Base-by-base conservation (phyloP, 2,888 invertebrate genomes). In the Aporophyla lueneburgensis region DNA sequence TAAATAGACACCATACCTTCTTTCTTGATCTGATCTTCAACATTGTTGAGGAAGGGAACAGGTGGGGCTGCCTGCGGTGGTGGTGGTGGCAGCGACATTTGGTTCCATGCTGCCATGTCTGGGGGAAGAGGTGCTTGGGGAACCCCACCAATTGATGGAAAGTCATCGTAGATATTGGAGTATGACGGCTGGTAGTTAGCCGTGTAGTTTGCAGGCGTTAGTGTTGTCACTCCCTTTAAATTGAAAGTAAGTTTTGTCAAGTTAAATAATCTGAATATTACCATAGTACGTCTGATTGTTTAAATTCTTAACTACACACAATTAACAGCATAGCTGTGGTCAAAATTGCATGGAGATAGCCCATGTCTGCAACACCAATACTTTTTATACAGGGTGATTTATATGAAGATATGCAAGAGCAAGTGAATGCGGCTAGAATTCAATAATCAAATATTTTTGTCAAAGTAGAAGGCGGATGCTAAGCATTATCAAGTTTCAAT, bases 11-110 rank as follows among this genome's bases (percentile, higher is more conserved):
- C 1, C 89, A 83, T 93, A 97, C 97, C 97, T 93, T 97, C 97
- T 93, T 97, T 97, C 86, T 97, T 97, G 24, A 96, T 93, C 83
- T 97, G 96, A 71, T 97, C 97, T 86, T 95, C 97, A 69, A 94
- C 92, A 83, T 94, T 95, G 76, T 91, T 93, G 19, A 93, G 87
- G 62, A 92, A 89, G 0, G 91, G 89, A 19, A 91, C 89, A 0
- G 93, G 90, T 16, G 91, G 91, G 0, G 89, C 89, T 2, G 73
- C 43, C n/a, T 91, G 91, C 0, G 92, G 86, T 12, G 87, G 87
- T 4, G 92, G 91, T 0, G 95, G 95, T 0, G 95, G 96, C 51
- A 96, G 87, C 0, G 95, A 94, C 94, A 95, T 94, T 83, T 96
- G 96, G 83, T 95, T 96, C 96, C 96, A 96, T 0, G 90, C 80